Evolutionary conservation across 2,113 vertebrate genomes (phyloP), one percentile per base, ranked within the genome.

Genomic region (Silurus meridionalis): DNA sequence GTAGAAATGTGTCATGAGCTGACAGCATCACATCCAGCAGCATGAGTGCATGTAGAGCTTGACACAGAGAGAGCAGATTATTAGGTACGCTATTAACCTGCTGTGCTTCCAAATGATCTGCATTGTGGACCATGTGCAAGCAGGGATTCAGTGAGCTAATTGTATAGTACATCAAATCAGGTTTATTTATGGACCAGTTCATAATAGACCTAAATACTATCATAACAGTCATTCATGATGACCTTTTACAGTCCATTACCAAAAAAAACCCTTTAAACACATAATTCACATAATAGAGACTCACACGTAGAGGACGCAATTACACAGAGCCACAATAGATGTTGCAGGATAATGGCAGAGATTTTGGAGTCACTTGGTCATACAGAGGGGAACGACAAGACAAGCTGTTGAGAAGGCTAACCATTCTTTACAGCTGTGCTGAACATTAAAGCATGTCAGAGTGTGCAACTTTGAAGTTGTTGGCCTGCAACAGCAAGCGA

Each of bases 21-120:
- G 58, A 2, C 3, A 19, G 58, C 58, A 82, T 64, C 37, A 82
- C 80, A 82, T 82, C 37, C 64, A 82, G 80, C 80, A 82, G 60
- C 46, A 64, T 7, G 80, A 64, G 60, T 52, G 23, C 13, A 50
- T 82, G 37, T 63, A 63, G 21, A 64, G 60, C 23, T 14, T 4
- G 6, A 81, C 2, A 64, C 28, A 7, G 79, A 14, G 57, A 23
- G 77, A 58, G 48, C 4, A 21, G 10, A 46, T 28, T 14, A 53
- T 53, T 25, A 79, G 77, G n/a, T 8, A 79, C 7, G 52, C 53
- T 58, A 28, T 17, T 28, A 79, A 25, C n/a, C 13, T 79, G 21
- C 2, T 23, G 37, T 61, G 58, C 8, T 50, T 46, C 11, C 63
- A 46, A 81, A 23, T 11, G 37, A 58, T n/a, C 5, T 81, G 63